phyloP scores from a whole-genome alignment of 92 coral and sea anemone genomes.

The Epizoanthus illoricatus region DNA sequence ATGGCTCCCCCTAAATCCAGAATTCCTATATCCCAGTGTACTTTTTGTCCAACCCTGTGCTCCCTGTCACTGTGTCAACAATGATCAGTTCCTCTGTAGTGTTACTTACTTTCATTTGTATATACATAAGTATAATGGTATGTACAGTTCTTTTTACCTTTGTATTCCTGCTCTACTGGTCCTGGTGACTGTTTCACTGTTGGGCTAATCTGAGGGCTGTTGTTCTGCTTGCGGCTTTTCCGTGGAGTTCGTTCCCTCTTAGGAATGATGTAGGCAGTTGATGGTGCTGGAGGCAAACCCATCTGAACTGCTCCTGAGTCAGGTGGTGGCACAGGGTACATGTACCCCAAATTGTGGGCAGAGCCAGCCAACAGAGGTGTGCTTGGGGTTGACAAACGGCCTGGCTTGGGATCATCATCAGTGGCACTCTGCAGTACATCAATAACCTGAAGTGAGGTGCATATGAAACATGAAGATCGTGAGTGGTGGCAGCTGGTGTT shows the following conservation, averaged over 20 bases:
- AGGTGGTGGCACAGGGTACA: slow-evolving; percentile 24
- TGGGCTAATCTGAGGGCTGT: slow-evolving; percentile 37
- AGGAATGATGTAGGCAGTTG: slow-evolving; percentile 16
- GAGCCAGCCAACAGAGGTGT: slow-evolving; percentile 25
- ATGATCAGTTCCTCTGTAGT: too few relatives aligned
- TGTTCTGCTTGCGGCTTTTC: slow-evolving; percentile 25
- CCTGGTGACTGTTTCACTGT: slow-evolving; percentile 32
- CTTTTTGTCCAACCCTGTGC: too few relatives aligned
- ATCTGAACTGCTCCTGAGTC: slow-evolving; percentile 23
- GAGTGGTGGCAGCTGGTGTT: neutral
- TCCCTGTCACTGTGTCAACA: too few relatives aligned
- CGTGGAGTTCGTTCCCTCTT: slow-evolving; percentile 37
- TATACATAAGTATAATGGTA: too few relatives aligned
- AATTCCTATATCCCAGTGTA: too few relatives aligned
- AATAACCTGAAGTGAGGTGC: slow-evolving; percentile 47
- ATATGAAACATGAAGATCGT: neutral
- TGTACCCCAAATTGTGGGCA: slow-evolving; percentile 27
- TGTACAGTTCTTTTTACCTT: neutral
- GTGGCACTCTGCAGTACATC: slow-evolving; percentile 82
- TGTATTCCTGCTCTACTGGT: slow-evolving; percentile 1
- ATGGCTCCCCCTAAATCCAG: too few relatives aligned
- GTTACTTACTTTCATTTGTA: too few relatives aligned
- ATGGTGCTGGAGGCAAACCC: slow-evolving; percentile 18
- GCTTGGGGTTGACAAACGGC: slow-evolving; percentile 20
- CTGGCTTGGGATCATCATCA: slow-evolving; percentile 62